Conservation (phyloP, 2,888 invertebrate species). For the Oxycera nigricornis region DNA sequence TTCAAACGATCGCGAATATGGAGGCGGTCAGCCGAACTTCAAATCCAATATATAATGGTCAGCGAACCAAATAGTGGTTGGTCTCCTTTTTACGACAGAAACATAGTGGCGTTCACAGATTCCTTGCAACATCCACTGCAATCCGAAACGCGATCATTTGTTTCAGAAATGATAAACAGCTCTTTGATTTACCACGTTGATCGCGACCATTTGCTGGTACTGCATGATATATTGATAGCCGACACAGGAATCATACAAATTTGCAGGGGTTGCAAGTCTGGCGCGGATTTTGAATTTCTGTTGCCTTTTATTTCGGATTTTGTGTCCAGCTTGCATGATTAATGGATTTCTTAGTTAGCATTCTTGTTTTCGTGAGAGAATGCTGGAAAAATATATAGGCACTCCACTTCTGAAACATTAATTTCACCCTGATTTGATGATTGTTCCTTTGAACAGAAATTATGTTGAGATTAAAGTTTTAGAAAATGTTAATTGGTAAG, state of each 20-base stretch:
- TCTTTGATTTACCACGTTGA: constrained; percentile 28
- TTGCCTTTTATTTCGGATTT: not conserved
- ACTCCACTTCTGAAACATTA: not conserved
- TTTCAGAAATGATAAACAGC: constrained; percentile 44
- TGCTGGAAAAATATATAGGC: no score
- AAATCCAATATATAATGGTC: constrained; percentile 8
- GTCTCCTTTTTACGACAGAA: not conserved
- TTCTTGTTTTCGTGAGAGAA: no score
- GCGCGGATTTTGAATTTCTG: constrained; percentile 14
- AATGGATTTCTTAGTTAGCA: not conserved
- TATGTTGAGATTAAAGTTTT: not conserved
- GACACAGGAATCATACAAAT: not conserved
- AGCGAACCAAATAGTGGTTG: not conserved
- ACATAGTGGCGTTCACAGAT: constrained; percentile 12
- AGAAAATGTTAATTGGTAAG: constrained; percentile 17
- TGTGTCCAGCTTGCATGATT: not conserved
- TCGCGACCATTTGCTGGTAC: constrained; percentile 10
- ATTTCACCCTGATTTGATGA: constrained; percentile 27
- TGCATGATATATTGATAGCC: not conserved
- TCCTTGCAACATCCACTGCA: constrained; percentile 15
- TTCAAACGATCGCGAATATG: constrained; percentile 11
- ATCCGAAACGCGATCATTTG: constrained; percentile 42
- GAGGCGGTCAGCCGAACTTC: constrained; percentile 10
- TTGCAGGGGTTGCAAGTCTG: not conserved
- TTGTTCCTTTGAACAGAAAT: not conserved